A percentile compares a stretch with the other conserved stretches of the same genome.
phyloP scores from a whole-genome alignment of 1,140 invertebrate species.

The Neodiprion lecontei region DNA sequence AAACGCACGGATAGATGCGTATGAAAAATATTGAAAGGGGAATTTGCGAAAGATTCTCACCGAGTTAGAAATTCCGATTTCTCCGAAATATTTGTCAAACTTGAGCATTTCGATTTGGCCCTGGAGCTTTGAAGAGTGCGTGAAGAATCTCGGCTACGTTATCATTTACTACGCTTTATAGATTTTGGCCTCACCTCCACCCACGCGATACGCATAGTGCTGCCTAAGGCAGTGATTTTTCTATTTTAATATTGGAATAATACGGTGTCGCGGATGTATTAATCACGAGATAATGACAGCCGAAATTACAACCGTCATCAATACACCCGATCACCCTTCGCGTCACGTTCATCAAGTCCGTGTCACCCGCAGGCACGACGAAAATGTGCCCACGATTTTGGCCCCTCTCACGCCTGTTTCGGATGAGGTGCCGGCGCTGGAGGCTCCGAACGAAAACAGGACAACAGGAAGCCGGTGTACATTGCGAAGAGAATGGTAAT shows the following conservation, averaged over 20 bases:
- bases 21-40: too few relatives aligned
- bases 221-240: constrained; percentile 1
- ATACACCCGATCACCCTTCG: constrained; percentile 1
- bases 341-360: constrained; percentile 15
- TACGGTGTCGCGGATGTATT: background rate
- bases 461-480: constrained; percentile 89
- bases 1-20: too few relatives aligned
- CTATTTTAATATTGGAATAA: background rate
- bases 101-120: too few relatives aligned
- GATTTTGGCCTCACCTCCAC: too few relatives aligned
- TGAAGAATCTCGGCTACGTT: too few relatives aligned
- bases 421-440: constrained; percentile 65
- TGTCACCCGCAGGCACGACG: background rate
- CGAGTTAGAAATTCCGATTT: too few relatives aligned
- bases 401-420: constrained; percentile 67
- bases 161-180: too few relatives aligned
- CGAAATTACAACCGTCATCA: background rate
- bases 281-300: background rate
- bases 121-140: too few relatives aligned
- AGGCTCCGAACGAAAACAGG: constrained; percentile 80
- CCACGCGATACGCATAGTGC: background rate
- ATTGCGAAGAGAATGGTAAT: constrained; percentile 85
- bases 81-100: too few relatives aligned
- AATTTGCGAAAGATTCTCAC: too few relatives aligned
- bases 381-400: background rate